Conservation (phyloP, 37 sponge, comb jelly and placozoan species). For the Chondrilla cf. caribensis region DNA sequence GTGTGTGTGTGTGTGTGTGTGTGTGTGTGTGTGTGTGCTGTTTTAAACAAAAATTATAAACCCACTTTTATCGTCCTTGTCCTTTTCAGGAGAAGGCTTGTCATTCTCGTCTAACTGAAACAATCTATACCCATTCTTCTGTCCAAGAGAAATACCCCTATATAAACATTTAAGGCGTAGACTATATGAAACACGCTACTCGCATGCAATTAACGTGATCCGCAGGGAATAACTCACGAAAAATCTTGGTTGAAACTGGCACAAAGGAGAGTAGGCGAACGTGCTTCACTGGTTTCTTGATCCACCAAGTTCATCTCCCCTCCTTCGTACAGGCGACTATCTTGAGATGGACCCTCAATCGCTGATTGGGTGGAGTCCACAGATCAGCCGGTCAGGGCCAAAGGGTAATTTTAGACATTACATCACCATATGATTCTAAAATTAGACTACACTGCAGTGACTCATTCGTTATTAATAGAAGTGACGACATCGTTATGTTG, state of each 20-base stretch:
- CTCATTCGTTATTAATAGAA: too few species aligned
- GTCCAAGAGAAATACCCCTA: background rate
- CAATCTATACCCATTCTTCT: conserved; percentile 11
- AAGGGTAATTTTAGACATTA: background rate
- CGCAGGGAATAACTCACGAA: conserved; percentile 41
- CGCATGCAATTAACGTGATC: background rate
- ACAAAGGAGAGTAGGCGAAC: conserved; percentile 60
- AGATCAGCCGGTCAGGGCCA: background rate
- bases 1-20: too few species aligned
- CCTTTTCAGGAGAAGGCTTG: conserved; percentile 19
- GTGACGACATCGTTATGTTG: too few species aligned
- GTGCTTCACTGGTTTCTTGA: conserved; percentile 45
- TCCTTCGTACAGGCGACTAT: background rate
- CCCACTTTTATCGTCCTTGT: conserved; percentile 14
- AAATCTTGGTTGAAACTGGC: conserved; percentile 91
- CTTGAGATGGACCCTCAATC: background rate
- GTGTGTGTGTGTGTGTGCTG: background rate
- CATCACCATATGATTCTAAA: background rate
- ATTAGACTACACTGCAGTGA: too few species aligned
- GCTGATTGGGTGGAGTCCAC: conserved; percentile 19
- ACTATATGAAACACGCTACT: background rate
- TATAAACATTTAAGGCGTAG: background rate
- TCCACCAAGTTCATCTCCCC: conserved; percentile 56
- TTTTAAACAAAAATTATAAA: too few species aligned
- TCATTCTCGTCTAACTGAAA: background rate